phyloP scores from a whole-genome alignment of 2,888 invertebrate species.

The Ceriagrion tenellum region DNA sequence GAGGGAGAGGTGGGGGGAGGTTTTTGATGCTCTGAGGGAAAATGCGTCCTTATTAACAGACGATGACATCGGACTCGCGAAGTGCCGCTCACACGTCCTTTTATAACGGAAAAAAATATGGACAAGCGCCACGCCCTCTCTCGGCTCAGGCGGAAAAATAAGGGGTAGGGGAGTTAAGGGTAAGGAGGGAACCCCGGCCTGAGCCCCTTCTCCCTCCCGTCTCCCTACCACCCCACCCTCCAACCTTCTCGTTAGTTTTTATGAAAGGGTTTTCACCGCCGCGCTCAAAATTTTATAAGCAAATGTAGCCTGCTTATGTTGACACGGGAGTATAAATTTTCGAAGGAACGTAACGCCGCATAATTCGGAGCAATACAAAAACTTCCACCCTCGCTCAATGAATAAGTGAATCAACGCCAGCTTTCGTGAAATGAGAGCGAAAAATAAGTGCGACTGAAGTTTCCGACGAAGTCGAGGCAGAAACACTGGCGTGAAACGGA shows the following conservation, averaged over 20 bases:
- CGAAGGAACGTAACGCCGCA: background rate
- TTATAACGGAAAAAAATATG: constrained; percentile 23
- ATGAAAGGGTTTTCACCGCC: background rate
- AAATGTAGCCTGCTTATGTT: background rate
- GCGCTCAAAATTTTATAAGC: constrained; percentile 13
- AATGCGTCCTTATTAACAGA: constrained; percentile 4
- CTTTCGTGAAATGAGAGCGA: background rate
- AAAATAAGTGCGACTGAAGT: background rate
- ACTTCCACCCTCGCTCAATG: background rate
- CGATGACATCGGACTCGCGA: constrained; percentile 47
- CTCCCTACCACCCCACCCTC: too few species aligned
- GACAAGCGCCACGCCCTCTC: background rate
- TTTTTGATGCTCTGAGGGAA: background rate
- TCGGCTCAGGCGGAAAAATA: background rate
- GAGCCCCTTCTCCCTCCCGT: too few species aligned
- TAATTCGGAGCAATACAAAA: background rate
- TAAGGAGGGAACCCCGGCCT: background rate
- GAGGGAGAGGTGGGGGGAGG: background rate
- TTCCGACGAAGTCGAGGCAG: background rate
- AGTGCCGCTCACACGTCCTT: constrained; percentile 54
- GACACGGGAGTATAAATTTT: background rate
- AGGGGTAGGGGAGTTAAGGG: background rate
- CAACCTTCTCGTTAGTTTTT: constrained; percentile 14
- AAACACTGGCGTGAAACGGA: background rate
- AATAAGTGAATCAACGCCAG: background rate